Evolutionary conservation across 2,888 invertebrate genomes (phyloP).

Genomic region (Papilio protenor): DNA sequence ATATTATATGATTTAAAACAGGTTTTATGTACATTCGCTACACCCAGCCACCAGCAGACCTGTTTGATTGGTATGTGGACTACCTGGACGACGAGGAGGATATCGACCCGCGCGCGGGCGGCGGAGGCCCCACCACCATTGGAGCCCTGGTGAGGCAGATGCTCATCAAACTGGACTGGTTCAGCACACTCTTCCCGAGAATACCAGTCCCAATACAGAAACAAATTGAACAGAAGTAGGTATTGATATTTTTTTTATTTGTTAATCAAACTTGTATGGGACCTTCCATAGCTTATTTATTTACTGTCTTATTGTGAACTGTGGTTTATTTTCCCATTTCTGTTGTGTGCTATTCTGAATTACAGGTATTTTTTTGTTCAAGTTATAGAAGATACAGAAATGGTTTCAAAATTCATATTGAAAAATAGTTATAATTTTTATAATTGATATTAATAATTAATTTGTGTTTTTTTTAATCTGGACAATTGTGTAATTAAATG

Average conservation of each 20-base stretch:
- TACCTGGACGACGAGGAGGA: slow-evolving; percentile 99
- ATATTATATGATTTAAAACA: slow-evolving; percentile 52
- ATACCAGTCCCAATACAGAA: slow-evolving; percentile 99
- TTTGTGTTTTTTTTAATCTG: not conserved
- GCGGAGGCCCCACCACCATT: slow-evolving; percentile 95
- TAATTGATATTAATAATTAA: too few species aligned
- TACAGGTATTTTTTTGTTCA: not conserved
- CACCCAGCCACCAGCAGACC: slow-evolving; percentile 97
- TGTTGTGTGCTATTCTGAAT: not conserved
- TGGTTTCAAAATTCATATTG: not conserved
- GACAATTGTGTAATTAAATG: not conserved
- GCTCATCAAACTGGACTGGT: slow-evolving; percentile 99
- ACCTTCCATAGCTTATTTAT: too few species aligned
- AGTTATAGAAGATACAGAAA: not conserved
- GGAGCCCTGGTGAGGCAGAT: slow-evolving; percentile 97
- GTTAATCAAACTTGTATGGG: not conserved
- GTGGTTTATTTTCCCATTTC: not conserved
- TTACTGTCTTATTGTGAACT: not conserved
- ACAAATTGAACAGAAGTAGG: slow-evolving; percentile 90
- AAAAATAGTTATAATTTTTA: too few species aligned
- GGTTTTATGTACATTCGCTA: slow-evolving; percentile 93
- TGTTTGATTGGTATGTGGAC: slow-evolving; percentile 98
- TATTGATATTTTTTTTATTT: slow-evolving; percentile 50
- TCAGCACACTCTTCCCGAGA: slow-evolving; percentile 98
- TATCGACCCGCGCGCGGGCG: slow-evolving; percentile 98